These are phyloP conservation scores for Neotoma lepida DNA, from an alignment of 2,113 vertebrate genomes.

Conservation along the genomic window DNA sequence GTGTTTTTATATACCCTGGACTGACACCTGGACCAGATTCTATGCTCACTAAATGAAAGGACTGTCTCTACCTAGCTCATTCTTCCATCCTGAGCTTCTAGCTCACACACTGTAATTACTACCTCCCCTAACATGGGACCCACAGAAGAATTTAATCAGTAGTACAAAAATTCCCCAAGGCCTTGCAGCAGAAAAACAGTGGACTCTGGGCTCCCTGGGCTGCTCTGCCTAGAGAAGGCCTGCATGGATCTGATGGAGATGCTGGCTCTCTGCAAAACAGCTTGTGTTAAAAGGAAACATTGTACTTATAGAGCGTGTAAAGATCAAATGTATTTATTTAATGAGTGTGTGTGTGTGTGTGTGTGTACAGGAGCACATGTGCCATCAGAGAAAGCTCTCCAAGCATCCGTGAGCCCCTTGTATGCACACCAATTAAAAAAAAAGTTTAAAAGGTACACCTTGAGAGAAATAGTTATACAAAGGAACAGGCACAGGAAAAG, in stretches of 20 bases:
- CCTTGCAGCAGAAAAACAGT: neutral
- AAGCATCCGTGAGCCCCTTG: neutral
- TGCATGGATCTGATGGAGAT: neutral
- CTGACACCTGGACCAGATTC: neutral
- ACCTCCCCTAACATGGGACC: neutral
- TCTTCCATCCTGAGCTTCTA: neutral
- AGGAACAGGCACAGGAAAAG: neutral
- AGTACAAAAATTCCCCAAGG: neutral
- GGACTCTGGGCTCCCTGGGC: neutral
- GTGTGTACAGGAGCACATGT: neutral
- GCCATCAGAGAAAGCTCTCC: neutral
- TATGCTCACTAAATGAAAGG: neutral
- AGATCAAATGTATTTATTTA: neutral
- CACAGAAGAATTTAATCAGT: neutral
- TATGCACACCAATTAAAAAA: neutral
- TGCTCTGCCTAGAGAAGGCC: neutral
- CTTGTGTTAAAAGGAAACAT: neutral
- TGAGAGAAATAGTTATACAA: neutral
- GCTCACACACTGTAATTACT: neutral
- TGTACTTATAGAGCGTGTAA: neutral
- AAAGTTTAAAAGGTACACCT: neutral
- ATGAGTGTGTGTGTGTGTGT: neutral
- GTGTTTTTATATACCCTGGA: neutral
- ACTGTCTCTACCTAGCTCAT: neutral
- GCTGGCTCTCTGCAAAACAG: neutral